These are phyloP conservation scores for Antitype chi DNA, from an alignment of 2,888 invertebrate genomes.

Conservation along the genomic window DNA sequence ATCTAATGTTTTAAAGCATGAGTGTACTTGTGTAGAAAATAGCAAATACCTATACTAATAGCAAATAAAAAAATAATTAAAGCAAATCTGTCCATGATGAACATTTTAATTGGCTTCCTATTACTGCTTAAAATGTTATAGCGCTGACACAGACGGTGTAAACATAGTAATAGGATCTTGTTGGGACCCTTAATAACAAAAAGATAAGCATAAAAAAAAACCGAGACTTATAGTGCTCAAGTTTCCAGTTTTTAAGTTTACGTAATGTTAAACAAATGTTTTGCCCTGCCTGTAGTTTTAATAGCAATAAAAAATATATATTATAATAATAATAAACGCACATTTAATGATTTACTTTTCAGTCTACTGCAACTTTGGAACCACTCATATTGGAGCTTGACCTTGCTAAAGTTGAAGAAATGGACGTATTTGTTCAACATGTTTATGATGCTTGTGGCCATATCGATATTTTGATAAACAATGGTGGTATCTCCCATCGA, in stretches of 20 bases:
- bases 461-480: constrained; percentile 97
- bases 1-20: not conserved
- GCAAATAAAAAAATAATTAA: not conserved
- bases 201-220: too few relatives aligned
- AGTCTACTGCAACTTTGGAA: constrained; percentile 92
- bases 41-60: not conserved
- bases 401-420: constrained; percentile 92
- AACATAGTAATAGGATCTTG: not conserved
- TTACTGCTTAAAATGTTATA: not conserved
- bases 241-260: not conserved
- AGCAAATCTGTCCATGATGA: not conserved
- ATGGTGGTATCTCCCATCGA: constrained; percentile 96
- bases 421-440: constrained; percentile 92
- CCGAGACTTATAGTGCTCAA: too few relatives aligned
- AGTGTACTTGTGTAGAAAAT: not conserved
- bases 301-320: not conserved
- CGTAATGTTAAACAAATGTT: not conserved
- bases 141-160: not conserved
- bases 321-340: not conserved
- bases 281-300: not conserved
- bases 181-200: not conserved
- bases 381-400: constrained; percentile 95
- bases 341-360: constrained; percentile 28
- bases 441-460: constrained; percentile 93
- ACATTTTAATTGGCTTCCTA: not conserved